Base-by-base conservation (phyloP, 1,140 invertebrate genomes). In the Lucilia sericata region DNA sequence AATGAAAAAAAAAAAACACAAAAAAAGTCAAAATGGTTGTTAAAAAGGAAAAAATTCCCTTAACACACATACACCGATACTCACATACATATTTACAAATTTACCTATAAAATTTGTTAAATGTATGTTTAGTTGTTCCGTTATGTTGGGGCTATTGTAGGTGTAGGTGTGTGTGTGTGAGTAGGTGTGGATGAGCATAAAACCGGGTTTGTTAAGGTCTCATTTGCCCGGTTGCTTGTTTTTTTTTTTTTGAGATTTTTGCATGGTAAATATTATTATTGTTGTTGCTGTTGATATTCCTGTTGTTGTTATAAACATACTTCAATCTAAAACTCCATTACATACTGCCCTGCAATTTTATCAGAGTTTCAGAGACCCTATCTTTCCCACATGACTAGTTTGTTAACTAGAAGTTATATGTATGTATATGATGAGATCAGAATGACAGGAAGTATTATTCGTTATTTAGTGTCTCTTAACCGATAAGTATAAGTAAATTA, bases 31-130 rank as follows among this genome's bases (percentile, higher is more conserved):
- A 55, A 55, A 55, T n/a, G 51, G 1, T 12, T 55, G 12, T 55
- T 55, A 55, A 55, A 55, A 55, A 17, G 17, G 42, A 42, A 42
- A 42, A 42, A 42, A 42, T 42, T 42, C 42, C 42, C 42, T 8
- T 42, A 30, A 30, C 25, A 30, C 25, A 30, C 42, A 8, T 7
- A 42, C 5, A 42, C 42, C 10, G 0, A 42, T 8, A 42, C 42
- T 42, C 42, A 42, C 42, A 55, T 14, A 55, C 13, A 55, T 17
- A 14, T 55, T 5, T 12, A 55, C 51, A 55, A 55, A 55, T 55
- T 12, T 14, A 55, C n/a, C 65, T 70, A 70, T 70, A 70, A 70
- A 70, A 70, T 70, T 70, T 60, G 55, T 70, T 65, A n/a, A 65
- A 19, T 65, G n/a, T 65, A 49, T n/a, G 60, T 19, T 70, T 8